phyloP scores from a whole-genome alignment of 2,797 vertebrate genomes.

The Sebastes miniatus region DNA sequence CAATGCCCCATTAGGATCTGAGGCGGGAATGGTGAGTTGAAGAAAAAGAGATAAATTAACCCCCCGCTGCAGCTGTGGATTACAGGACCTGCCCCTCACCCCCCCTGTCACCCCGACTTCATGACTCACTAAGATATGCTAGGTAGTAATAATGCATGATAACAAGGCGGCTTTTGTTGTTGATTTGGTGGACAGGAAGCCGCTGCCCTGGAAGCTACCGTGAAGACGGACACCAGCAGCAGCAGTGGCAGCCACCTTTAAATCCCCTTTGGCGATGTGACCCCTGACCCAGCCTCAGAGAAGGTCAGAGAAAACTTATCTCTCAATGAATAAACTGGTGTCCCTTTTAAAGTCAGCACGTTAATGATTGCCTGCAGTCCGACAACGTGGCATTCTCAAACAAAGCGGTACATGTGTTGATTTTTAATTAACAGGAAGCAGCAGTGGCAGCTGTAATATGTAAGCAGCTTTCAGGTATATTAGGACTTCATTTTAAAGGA shows the following conservation, averaged over 20 bases:
- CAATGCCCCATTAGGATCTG: constrained; percentile 55
- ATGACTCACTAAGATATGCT: constrained; percentile 65
- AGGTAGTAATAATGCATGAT: constrained; percentile 63
- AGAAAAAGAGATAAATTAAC: constrained; percentile 52
- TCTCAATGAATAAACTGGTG: constrained; percentile 73
- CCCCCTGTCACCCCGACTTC: constrained; percentile 12
- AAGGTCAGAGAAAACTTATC: constrained; percentile 79
- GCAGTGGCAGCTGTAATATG: not conserved
- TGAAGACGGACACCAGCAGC: constrained; percentile 53
- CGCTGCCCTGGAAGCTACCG: constrained; percentile 62
- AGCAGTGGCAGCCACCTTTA: constrained; percentile 59
- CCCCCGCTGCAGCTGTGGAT: constrained; percentile 65
- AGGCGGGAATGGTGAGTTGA: constrained; percentile 23
- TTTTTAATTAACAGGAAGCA: constrained; percentile 29
- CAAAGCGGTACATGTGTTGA: constrained; percentile 17
- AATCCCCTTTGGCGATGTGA: constrained; percentile 70
- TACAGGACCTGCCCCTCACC: constrained; percentile 32
- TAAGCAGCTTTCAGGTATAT: not conserved
- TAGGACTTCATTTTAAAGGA: not conserved
- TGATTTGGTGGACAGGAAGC: constrained; percentile 70
- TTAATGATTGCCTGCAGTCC: constrained; percentile 38
- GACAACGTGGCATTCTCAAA: not conserved
- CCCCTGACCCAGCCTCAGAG: constrained; percentile 71
- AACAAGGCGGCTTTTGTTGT: constrained; percentile 80
- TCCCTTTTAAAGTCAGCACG: constrained; percentile 56